A percentile compares a stretch with the other conserved stretches of the same genome.
These are phyloP conservation scores for Heliconius hewitsoni DNA, from an alignment of 1,140 invertebrate genomes.

Conservation along the genomic window DNA sequence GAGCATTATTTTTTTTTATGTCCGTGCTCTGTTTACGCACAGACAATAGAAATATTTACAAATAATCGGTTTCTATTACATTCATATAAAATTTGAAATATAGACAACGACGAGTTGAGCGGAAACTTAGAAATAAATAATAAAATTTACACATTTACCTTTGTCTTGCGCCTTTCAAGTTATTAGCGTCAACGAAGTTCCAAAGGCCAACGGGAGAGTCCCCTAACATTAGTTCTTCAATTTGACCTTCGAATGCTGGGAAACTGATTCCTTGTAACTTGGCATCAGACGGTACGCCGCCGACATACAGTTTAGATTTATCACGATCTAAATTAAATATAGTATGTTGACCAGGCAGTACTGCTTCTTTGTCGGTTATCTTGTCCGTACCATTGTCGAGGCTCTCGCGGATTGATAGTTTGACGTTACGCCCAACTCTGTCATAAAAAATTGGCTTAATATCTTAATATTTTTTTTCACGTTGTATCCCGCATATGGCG, in stretches of 20 bases:
- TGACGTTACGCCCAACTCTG: slow-evolving; percentile 88
- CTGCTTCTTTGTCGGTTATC: slow-evolving; percentile 82
- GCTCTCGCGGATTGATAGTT: slow-evolving; percentile 90
- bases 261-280: slow-evolving; percentile 87
- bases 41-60: no score
- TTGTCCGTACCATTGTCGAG: slow-evolving; percentile 83
- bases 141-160: slow-evolving; percentile 78
- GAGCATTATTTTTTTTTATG: no score
- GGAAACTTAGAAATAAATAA: background rate
- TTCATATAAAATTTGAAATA: no score
- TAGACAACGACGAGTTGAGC: background rate
- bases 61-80: no score
- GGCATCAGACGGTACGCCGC: slow-evolving; percentile 87
- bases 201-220: slow-evolving; percentile 95
- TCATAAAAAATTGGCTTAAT: background rate
- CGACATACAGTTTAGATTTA: slow-evolving; percentile 94
- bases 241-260: slow-evolving; percentile 91
- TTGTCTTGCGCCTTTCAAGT: slow-evolving; percentile 87
- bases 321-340: slow-evolving; percentile 94
- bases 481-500: no score
- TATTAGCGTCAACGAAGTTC: slow-evolving; percentile 94
- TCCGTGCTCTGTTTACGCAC: no score
- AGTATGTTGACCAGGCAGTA: slow-evolving; percentile 86
- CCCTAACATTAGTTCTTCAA: slow-evolving; percentile 95
- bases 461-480: no score